Evolutionary conservation across 2,113 vertebrate genomes (phyloP), one percentile per base, ranked within the genome.

Genomic region (Anguilla rostrata): DNA sequence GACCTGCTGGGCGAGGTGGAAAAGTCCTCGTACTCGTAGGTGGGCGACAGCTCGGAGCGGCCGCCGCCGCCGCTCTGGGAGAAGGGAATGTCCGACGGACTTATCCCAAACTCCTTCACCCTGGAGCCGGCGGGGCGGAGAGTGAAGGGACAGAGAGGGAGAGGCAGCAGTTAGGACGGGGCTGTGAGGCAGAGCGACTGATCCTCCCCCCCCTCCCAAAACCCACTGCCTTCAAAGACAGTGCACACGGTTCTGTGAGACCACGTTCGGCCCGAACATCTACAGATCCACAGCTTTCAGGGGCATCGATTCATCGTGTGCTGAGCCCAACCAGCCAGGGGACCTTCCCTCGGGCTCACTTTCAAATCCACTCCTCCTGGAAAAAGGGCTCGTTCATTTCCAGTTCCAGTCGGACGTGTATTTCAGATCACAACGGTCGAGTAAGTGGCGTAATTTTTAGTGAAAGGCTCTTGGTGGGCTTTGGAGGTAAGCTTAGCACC

Each of bases 21-120:
- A 94, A 96, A 96, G 94, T 92, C 95, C 92, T 97, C 97, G 90
- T 99, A 98, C 95, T 99, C 97, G 91, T 97, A 98, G 92, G 98
- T 96, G 90, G 98, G 98, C 91, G 98, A 99, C 91, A 98, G 97
- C 91, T 99, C 98, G 83, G 97, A 96, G 92, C 97, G 97, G 4
- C 43, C 43, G 8, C 43, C 43, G 90, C 97, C 95, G 81, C 97
- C 96, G 92, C 97, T 94, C 96, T 99, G 98, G 88, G 97, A 96
- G 96, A 99, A 99, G 93, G 98, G 98, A 94, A 99, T 99, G 93
- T 99, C 98, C 87, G 98, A 99, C 85, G 98, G 98, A 94, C 98
- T 99, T 92, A 99, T 99, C 94, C 98, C 98, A 95, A 99, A 99
- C 95, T 99, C 98, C 95, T 99, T 99, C 90, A 99, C 98, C 96